These are phyloP conservation scores for Myodes glareolus DNA, from an alignment of 2,113 vertebrate genomes.

Conservation along the genomic window DNA sequence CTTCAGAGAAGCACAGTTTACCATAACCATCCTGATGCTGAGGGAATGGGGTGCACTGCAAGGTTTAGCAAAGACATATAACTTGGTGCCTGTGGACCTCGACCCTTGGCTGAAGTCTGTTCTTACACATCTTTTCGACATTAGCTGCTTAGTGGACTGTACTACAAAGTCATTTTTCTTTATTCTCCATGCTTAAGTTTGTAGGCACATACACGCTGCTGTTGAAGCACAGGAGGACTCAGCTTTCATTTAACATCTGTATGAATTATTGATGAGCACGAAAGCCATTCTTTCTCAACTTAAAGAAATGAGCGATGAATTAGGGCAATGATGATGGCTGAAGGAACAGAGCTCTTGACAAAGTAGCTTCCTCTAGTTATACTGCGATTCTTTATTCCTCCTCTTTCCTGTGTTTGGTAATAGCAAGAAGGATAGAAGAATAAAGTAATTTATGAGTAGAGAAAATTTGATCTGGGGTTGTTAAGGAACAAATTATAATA, in stretches of 20 bases:
- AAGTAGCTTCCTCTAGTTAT: not conserved
- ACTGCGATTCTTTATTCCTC: constrained; percentile 44
- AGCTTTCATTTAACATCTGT: constrained; percentile 22
- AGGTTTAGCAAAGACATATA: not conserved
- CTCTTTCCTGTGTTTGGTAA: not conserved
- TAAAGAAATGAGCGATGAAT: not conserved
- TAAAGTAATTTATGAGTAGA: constrained; percentile 35
- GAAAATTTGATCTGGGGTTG: constrained; percentile 4
- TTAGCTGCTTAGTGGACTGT: not conserved
- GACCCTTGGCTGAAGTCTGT: not conserved
- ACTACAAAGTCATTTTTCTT: not conserved
- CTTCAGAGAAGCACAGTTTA: not conserved
- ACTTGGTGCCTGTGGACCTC: not conserved
- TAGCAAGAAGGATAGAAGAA: constrained; percentile 32
- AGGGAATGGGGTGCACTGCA: not conserved
- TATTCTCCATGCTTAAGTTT: not conserved
- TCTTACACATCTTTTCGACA: not conserved
- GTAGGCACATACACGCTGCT: not conserved
- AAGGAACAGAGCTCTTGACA: not conserved
- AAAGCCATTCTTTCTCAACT: constrained; percentile 39
- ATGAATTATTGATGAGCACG: constrained; percentile 61
- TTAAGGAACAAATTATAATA: not conserved
- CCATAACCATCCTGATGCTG: not conserved
- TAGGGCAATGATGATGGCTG: not conserved
- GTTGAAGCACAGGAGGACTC: not conserved